Evolutionary conservation across 1,140 invertebrate genomes (phyloP).

Genomic region (Globodera ellingtonae): DNA sequence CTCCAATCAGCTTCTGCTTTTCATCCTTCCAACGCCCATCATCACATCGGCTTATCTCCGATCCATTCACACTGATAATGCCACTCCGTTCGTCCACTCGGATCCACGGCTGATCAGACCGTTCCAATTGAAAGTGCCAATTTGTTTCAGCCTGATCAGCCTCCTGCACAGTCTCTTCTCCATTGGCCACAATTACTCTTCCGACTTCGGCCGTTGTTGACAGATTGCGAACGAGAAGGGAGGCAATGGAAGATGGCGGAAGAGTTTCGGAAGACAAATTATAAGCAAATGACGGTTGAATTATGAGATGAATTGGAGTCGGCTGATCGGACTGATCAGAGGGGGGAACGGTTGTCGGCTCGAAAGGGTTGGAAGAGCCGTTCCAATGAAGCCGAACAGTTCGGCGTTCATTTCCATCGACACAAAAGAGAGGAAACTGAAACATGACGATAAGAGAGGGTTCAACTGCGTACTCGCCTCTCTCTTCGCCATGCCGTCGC

Average conservation of each 20-base stretch:
- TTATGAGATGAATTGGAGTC: neutral
- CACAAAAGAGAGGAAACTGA: neutral
- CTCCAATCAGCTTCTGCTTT: neutral
- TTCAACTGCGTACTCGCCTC: neutral
- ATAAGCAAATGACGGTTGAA: neutral
- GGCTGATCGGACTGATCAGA: neutral
- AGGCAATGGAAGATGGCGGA: neutral
- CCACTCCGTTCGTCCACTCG: conserved; percentile 5
- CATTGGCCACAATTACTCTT: neutral
- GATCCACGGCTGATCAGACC: neutral
- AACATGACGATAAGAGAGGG: neutral
- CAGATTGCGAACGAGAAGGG: neutral
- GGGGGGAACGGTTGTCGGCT: neutral
- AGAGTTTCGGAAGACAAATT: neutral
- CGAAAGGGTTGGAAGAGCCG: neutral
- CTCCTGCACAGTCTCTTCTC: neutral
- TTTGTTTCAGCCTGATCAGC: neutral
- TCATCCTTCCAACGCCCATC: neutral
- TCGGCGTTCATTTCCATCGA: neutral
- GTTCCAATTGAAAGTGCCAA: neutral
- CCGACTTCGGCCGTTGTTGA: neutral
- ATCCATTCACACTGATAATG: neutral
- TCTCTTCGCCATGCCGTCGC: neutral
- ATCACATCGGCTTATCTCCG: neutral
- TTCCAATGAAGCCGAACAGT: neutral